Evolutionary conservation across 2,888 invertebrate genomes (phyloP), one percentile per base, ranked within the genome.

Genomic region (Cordylochernes scorpioides): DNA sequence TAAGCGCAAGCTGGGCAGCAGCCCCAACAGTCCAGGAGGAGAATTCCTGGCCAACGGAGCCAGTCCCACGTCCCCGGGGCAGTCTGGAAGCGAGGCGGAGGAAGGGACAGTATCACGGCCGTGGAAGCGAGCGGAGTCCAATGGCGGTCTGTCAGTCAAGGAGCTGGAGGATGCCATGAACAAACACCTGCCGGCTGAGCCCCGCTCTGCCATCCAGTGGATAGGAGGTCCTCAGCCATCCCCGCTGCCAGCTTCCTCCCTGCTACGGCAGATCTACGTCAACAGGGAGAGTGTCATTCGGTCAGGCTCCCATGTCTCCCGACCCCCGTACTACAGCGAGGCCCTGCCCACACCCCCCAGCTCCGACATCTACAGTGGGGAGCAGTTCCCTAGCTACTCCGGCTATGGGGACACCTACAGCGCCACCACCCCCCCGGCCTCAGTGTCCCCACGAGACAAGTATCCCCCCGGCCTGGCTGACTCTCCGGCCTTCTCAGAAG

Each of bases 141-240:
- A 27, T 8, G 34, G 31, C 9, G 17, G 21, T 17, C 39, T 42
- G 35, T 73, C 78, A 2, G 80, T 82, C 0, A 78, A 82, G 53
- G 84, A 86, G 46, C 59, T 88, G 42, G 86, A 88, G 53, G 80
- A 84, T 48, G 86, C 80, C 25, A 88, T 88, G 86, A 84, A 86
- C 13, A 84, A 84, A 49, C 86, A 86, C 57, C 58, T 88, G 33
- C 56, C 57, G n/a, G 42, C 30, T 3, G 29, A 15, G n/a, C 35
- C 31, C 10, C 21, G 45, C 14, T 50, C 54, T 5, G 49, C 54
- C 17, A 86, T 86, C 44, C 86, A 86, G 49, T 86, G 86, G 84
- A 78, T 82, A 38, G 82, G 82, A 0, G 69, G 74, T 0, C 38
- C 48, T 45, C 35, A 47, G 44, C n/a, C n/a, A n/a, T 32, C 63